Base-by-base conservation (phyloP, 2,797 vertebrate species). In the Hozukius guyotensis region DNA sequence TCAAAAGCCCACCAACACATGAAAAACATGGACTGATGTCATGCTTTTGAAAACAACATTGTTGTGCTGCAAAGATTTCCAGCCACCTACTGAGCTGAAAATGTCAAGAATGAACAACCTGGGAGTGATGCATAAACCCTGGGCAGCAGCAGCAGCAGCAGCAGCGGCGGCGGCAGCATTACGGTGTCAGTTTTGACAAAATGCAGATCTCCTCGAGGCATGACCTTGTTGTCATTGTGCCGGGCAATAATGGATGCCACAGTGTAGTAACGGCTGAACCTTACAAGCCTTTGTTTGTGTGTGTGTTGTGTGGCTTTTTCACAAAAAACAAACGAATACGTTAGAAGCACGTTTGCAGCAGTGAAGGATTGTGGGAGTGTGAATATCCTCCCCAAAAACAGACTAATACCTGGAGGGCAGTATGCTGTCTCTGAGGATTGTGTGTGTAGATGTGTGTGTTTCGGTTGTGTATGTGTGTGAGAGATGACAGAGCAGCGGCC, bases 21-120 rank as follows among this genome's bases (percentile, higher is more conserved):
- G 64, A 49, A 78, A 83, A 82, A 60, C n/a, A 73, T 75, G 56
- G 70, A 84, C 71, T 36, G 56, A 81, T 79, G 72, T 72, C 64
- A 61, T 25, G 69, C 67, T 82, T 73, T 73, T 77, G 20, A 66
- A 80, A 77, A 80, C 38, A 78, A 36, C 56, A 72, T 60, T 80
- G 67, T 78, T 85, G 71, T 84, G 69, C 61, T 80, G 77, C 72
- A 84, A 76, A 72, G 66, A 80, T 79, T 83, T 87, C 62, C 3
- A 34, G 62, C 69, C 85, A 75, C 90, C 88, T 61, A 71, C 89
- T 77, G 85, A 75, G 88, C 87, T 80, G 80, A 79, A 92, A 91
- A 90, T 90, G 89, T 92, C 87, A 91, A 68, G 65, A 92, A 83
- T 57, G 72, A 91, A 83, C 65, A 74, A 81, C 73, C 57, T 62